Base-by-base conservation (phyloP, 2,113 vertebrate genomes). In the Chinchilla lanigera region DNA sequence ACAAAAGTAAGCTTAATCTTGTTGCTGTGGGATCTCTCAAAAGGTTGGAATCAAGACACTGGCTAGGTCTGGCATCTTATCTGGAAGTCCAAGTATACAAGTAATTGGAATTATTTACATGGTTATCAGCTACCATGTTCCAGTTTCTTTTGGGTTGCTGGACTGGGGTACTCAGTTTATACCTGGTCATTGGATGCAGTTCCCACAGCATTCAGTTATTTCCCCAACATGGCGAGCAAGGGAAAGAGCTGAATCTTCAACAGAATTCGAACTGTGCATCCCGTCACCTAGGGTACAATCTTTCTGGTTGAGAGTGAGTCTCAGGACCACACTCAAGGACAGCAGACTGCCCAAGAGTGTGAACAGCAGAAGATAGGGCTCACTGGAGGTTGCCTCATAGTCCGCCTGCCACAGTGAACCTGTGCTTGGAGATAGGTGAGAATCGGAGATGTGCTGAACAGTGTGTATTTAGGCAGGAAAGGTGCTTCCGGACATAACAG, bases 361-460 rank as follows among this genome's bases (percentile, higher is more conserved):
- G 19, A 91, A 44, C 7, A 13, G 7, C 26, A 93, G 47, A 35
- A 71, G 35, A 6, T 35, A 86, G 38, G 24, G 11, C 33, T 65
- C 9, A 5, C 0, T 60, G 3, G 61, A 11, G 8, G 12, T 17
- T 4, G 0, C 41, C 5, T 71, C 41, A 35, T 0, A 16, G 2
- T 28, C 61, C 67, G 3, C 60, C 90, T 77, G 41, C 50, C 50
- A 50, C 20, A 2, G 1, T 22, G 3, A 44, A n/a, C 47, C 28
- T 44, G 28, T 47, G 41, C 17, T 35, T 44, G 26, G 12, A 38
- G 19, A 5, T 61, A 33, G 24, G 60, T 22, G 52, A 83, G 60
- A 35, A 50, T 26, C 44, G 54, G 35, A 89, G 26, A 63, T 16
- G 8, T 69, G 16, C n/a, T 69, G 5, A 1, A 16, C 52, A 65